Conservation (phyloP, 1,140 invertebrate genomes). For the Helicoverpa armigera region DNA sequence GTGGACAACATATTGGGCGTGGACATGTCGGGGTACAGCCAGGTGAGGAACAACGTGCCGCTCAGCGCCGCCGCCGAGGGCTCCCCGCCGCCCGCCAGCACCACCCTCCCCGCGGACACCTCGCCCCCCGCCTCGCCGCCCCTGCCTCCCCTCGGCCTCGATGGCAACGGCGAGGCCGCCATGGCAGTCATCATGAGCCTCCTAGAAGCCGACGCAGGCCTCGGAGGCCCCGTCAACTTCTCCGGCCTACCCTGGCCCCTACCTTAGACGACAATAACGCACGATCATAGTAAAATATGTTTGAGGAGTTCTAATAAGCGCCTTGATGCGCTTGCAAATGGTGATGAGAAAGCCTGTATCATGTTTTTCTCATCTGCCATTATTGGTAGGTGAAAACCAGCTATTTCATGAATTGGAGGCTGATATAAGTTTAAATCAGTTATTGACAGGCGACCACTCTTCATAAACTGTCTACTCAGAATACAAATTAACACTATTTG, state of each 20-base stretch:
- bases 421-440: too few species aligned
- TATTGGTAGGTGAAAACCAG: too few species aligned
- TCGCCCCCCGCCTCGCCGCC: slow-evolving; percentile 65
- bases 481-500: too few species aligned
- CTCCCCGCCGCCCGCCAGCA: slow-evolving; percentile 57
- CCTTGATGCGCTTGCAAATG: too few species aligned
- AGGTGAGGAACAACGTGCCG: slow-evolving; percentile 82
- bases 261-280: slow-evolving; percentile 82
- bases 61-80: slow-evolving; percentile 63
- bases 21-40: slow-evolving; percentile 54
- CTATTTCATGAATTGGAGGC: too few species aligned
- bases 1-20: slow-evolving; percentile 69
- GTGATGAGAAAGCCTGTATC: too few species aligned
- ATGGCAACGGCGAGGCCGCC: slow-evolving; percentile 95
- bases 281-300: not conserved
- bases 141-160: slow-evolving; percentile 82
- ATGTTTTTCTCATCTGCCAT: too few species aligned
- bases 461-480: too few species aligned
- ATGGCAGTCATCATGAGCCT: slow-evolving; percentile 98
- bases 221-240: slow-evolving; percentile 92
- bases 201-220: slow-evolving; percentile 91
- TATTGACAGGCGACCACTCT: too few species aligned
- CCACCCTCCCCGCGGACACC: slow-evolving; percentile 26
- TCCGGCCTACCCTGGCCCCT: slow-evolving; percentile 95
- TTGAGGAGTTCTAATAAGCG: not conserved